Evolutionary conservation across 2,113 vertebrate species (phyloP), one percentile per base, ranked within the genome.

Genomic region (Hepsetus odoe): DNA sequence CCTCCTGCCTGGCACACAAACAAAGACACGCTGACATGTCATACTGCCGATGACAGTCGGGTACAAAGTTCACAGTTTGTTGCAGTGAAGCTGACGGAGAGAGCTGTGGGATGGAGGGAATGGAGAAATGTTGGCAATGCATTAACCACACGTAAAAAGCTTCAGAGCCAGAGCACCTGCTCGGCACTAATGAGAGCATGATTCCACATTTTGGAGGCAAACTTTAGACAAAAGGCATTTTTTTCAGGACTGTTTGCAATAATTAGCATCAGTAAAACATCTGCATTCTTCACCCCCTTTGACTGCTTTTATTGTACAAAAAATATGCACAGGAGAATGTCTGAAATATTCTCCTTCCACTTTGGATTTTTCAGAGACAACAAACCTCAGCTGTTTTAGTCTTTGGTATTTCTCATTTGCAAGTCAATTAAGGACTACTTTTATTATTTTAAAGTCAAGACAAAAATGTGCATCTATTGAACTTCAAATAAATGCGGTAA

Each of bases 21-120:
- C 82, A 86, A 67, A 86, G 69, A 73, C 82, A 67, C 74, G 18
- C 46, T 76, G 80, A 81, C 86, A 83, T 69, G 67, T 67, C 71
- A 71, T 62, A 70, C 65, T 59, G 77, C 53, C 38, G 74, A 78
- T 72, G 80, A 80, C 83, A 83, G 68, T 72, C 65, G 32, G 51
- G 62, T 78, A 72, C 70, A 80, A 78, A 79, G 83, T 86, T 87
- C 83, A 83, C 84, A 86, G 86, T 83, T 85, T 82, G 81, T 86
- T 81, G 74, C 62, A 65, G 65, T 59, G 73, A 77, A 80, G 81
- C 72, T 77, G 82, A 79, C 67, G 76, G 55, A 84, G 59, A 79
- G 59, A 64, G 22, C 33, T 77, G 59, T 72, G 62, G 76, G n/a
- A 72, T 80, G 76, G 77, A 72, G 55, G 72, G 67, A 75, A 72